Base-by-base conservation (phyloP, 2,113 vertebrate genomes). In the Patagioenas fasciata region DNA sequence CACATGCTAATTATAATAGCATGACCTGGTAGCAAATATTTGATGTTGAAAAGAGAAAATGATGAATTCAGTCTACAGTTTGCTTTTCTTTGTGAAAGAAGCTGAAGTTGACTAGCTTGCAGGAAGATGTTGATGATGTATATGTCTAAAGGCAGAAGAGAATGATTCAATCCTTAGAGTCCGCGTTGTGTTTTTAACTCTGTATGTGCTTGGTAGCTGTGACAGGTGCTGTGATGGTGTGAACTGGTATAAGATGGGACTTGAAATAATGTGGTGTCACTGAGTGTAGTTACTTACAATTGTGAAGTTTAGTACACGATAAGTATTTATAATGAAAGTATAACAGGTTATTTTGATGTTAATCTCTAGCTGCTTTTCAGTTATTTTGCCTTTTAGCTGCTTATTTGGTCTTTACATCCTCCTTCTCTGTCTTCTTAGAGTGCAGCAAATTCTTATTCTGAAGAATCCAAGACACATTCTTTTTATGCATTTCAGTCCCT, bases 71-170 rank as follows among this genome's bases (percentile, higher is more conserved):
- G 47, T 58, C 42, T 78, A 0, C 17, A 54, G 57, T 31, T 80
- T 38, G 26, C 26, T 77, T 36, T 82, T 56, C 47, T 80, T 15
- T 65, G 29, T 88, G 38, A 73, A 86, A 77, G 34, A 36, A 85
- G 36, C 36, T 54, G 25, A 88, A 69, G 32, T 29, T 88, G 54
- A 51, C 31, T 40, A 65, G 23, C 5, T 83, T 72, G 57, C 12
- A 31, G 77, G 36, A 12, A 77, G 42, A n/a, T 0, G 0, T 34
- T 1, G 34, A 14, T 72, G 57, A 19, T 28, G 19, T 67, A 42
- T 9, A 6, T 57, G 11, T 80, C 28, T 85, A 31, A 67, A 80
- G 34, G 50, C 4, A 6, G 47, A 77, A 75, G 26, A 69, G 80
- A 58, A 47, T 32, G 42, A 8, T 77, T 94, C 54, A 44, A 4